Evolutionary conservation across 2,113 vertebrate species (phyloP).

Genomic region (Hippolais icterina): DNA sequence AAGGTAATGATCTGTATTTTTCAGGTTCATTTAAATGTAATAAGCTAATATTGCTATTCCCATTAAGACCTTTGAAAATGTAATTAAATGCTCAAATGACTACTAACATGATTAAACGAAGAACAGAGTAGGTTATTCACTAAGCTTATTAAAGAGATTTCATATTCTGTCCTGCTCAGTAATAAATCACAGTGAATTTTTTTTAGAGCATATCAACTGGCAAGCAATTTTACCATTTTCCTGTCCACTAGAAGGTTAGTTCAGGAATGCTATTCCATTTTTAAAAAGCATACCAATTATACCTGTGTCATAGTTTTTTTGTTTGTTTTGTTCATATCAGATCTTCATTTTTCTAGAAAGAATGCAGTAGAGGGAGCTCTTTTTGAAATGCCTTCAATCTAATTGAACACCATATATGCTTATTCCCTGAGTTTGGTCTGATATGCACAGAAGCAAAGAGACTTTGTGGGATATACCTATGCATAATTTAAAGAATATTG

Average conservation of each 20-base stretch:
- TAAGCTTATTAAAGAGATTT: slow-evolving; percentile 65
- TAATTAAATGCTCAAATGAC: slow-evolving; percentile 70
- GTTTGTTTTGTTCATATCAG: background rate
- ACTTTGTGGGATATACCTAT: background rate
- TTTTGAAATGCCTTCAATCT: background rate
- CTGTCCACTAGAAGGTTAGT: background rate
- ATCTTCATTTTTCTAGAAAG: background rate
- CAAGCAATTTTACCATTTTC: slow-evolving; percentile 43
- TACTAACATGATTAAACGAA: slow-evolving; percentile 66
- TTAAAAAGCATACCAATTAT: background rate
- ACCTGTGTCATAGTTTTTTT: background rate
- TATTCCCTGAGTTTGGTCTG: background rate
- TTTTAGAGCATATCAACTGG: slow-evolving; percentile 23
- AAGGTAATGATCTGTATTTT: slow-evolving; percentile 35
- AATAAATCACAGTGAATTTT: slow-evolving; percentile 61
- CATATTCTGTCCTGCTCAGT: background rate
- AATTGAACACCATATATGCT: background rate
- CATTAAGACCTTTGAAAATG: slow-evolving; percentile 63
- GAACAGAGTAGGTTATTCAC: slow-evolving; percentile 45
- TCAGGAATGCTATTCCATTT: background rate
- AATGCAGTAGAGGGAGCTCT: background rate
- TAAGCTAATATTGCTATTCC: slow-evolving; percentile 63
- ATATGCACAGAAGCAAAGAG: background rate
- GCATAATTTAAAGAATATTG: background rate
- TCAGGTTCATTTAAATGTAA: slow-evolving; percentile 69